Evolutionary conservation across 2,113 vertebrate species (phyloP).

Genomic region (Columba livia): DNA sequence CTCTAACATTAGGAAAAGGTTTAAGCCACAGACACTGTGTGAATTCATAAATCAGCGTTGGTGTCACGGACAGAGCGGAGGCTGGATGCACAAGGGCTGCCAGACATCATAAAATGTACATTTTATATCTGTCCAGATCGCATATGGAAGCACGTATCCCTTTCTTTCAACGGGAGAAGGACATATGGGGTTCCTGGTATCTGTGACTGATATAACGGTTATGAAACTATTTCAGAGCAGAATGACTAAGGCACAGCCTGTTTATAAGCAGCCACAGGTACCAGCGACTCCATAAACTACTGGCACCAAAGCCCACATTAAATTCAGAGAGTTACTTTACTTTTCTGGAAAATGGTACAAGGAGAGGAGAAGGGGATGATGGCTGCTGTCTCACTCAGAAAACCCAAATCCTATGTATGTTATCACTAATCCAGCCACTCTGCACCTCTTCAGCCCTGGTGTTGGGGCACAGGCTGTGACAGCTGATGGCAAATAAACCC

Average conservation of each 20-base stretch:
- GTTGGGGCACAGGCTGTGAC: neutral
- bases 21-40: neutral
- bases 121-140: fast-evolving
- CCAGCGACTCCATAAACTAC: neutral
- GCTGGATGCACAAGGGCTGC: neutral
- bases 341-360: neutral
- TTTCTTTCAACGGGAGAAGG: neutral
- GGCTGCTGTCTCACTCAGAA: neutral
- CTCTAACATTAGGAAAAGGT: neutral
- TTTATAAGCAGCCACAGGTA: neutral
- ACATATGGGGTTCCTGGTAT: neutral
- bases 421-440: neutral
- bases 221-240: neutral
- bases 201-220: neutral
- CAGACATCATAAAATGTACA: neutral
- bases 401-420: neutral
- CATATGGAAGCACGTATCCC: neutral
- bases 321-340: neutral
- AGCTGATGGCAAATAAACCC: neutral
- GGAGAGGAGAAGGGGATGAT: neutral
- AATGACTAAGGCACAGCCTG: neutral
- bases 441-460: neutral
- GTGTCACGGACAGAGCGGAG: neutral
- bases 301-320: neutral
- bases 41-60: neutral